A percentile compares a stretch with the other conserved stretches of the same genome.
Conservation (phyloP, 2,113 vertebrate genomes). For the Cairina moschata region DNA sequence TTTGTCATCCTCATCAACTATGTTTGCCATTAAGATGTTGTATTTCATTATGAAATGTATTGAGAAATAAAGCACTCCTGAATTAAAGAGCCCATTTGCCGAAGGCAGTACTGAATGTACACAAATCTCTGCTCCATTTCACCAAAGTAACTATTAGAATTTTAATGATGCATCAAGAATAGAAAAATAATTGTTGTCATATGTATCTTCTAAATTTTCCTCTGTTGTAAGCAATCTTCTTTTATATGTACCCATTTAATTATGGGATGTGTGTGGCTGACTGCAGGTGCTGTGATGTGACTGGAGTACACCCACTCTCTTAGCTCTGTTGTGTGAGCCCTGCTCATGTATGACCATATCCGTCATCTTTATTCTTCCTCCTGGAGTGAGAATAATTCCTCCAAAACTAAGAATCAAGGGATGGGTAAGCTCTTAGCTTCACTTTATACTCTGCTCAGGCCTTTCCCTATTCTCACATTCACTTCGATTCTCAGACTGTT, state of each 20-base stretch:
- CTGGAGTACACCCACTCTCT: not conserved
- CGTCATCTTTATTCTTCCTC: not conserved
- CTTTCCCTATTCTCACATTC: not conserved
- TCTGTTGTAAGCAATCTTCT: not conserved
- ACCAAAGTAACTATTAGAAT: not conserved
- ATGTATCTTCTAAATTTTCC: not conserved
- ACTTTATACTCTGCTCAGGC: not conserved
- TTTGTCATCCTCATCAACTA: not conserved
- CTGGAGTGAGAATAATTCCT: not conserved
- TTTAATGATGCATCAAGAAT: not conserved
- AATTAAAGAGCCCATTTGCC: not conserved
- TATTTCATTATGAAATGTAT: not conserved
- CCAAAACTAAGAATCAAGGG: not conserved
- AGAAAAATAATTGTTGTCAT: not conserved
- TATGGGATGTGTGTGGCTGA: not conserved
- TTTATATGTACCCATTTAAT: not conserved
- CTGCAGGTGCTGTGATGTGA: not conserved
- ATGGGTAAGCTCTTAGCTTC: not conserved
- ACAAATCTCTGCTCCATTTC: not conserved
- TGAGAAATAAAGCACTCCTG: not conserved
- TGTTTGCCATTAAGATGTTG: not conserved
- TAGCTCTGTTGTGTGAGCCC: not conserved
- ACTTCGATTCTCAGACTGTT: not conserved
- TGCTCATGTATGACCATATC: not conserved
- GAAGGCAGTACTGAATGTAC: not conserved